These are phyloP conservation scores for Drosophila novamexicana DNA, from an alignment of 1,140 invertebrate genomes.

Conservation along the genomic window DNA sequence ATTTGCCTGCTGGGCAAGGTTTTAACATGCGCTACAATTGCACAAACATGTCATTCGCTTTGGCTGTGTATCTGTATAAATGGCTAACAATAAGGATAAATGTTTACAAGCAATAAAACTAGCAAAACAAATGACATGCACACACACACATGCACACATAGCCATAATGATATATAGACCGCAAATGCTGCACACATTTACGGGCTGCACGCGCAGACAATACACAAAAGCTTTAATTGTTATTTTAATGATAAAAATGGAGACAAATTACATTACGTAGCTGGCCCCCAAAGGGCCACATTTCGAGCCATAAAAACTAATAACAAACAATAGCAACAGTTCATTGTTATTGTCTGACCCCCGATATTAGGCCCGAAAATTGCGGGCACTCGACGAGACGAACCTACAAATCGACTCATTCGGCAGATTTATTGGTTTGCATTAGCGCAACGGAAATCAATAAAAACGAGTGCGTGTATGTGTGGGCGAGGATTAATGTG, in stretches of 20 bases:
- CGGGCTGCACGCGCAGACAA: slow-evolving; percentile 41
- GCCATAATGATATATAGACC: slow-evolving; percentile 70
- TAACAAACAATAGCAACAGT: slow-evolving; percentile 81
- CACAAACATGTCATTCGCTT: slow-evolving; percentile 35
- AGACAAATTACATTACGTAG: slow-evolving; percentile 73
- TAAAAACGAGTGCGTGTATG: slow-evolving; percentile 41
- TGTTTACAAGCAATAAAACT: slow-evolving; percentile 82
- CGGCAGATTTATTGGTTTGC: slow-evolving; percentile 73
- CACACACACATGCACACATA: slow-evolving; percentile 16
- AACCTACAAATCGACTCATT: slow-evolving; percentile 77
- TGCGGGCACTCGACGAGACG: slow-evolving; percentile 1
- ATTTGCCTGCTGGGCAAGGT: slow-evolving; percentile 21
- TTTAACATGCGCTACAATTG: slow-evolving; percentile 32
- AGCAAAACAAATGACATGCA: slow-evolving; percentile 51
- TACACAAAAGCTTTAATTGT: slow-evolving; percentile 76
- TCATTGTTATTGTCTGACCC: slow-evolving; percentile 59
- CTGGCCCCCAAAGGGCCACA: slow-evolving; percentile 32
- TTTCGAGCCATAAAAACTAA: slow-evolving; percentile 75
- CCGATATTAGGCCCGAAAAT: slow-evolving; percentile 44
- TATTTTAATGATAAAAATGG: slow-evolving; percentile 83
- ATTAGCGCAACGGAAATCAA: slow-evolving; percentile 77
- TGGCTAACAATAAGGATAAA: slow-evolving; percentile 72
- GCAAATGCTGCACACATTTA: slow-evolving; percentile 74
- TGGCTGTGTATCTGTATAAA: slow-evolving; percentile 42
- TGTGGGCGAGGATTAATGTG: slow-evolving; percentile 29